Conservation (phyloP, 64 coral and sea anemone genomes). For the Astreopora myriophthalma region DNA sequence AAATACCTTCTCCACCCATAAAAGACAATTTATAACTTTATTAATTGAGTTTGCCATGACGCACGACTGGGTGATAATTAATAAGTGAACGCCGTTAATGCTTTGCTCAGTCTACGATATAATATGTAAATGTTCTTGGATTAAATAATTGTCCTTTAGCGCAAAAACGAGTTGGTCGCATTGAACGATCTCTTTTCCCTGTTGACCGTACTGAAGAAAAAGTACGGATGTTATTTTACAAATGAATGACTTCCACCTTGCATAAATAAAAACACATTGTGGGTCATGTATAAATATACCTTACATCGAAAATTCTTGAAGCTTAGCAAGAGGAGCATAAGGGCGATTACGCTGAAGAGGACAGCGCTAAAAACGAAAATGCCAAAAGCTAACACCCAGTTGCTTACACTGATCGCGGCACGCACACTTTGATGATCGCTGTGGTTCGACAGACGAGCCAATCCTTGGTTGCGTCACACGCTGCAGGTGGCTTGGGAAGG, state of each 20-base stretch:
- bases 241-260: neutral
- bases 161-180: neutral
- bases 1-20: conserved; percentile 6
- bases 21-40: neutral
- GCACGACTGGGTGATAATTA: neutral
- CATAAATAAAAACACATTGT: neutral
- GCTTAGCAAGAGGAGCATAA: neutral
- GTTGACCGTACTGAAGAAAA: neutral
- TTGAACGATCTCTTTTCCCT: neutral
- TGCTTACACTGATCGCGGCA: no score
- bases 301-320: neutral
- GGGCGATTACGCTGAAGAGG: neutral
- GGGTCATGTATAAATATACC: neutral
- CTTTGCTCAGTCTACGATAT: neutral
- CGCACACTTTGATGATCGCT: no score
- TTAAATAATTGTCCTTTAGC: neutral
- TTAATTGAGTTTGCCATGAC: neutral
- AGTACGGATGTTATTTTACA: neutral
- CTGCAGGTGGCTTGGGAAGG: conserved; percentile 18
- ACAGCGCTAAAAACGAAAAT: neutral
- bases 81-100: neutral
- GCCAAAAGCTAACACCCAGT: neutral
- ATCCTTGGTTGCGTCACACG: conserved; percentile 44
- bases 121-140: neutral
- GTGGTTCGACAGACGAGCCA: no score